Percentiles rank a stretch among this genome's conserved stretches.
phyloP scores from a whole-genome alignment of 1,140 invertebrate genomes.

The Melanaphis sacchari region DNA sequence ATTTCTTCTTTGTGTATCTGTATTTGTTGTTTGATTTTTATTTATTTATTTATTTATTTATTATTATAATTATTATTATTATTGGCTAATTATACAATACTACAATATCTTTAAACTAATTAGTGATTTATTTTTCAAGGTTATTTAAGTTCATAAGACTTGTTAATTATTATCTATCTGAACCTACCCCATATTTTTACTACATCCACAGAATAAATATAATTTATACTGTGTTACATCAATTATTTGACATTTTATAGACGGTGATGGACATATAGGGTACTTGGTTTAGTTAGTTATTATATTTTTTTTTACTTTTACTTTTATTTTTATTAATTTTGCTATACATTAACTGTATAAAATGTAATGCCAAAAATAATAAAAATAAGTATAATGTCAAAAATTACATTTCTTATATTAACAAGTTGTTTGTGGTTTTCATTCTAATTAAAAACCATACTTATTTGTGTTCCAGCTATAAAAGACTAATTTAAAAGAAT shows the following conservation, averaged over 20 bases:
- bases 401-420: not conserved
- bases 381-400: not conserved
- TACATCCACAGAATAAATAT: not conserved
- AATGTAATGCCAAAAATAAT: constrained; percentile 29
- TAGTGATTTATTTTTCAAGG: not conserved
- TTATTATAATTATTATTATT: constrained; percentile 20
- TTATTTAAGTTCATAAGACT: not conserved
- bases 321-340: not conserved
- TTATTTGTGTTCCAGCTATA: not conserved
- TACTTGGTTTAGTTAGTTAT: not conserved
- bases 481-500: not conserved
- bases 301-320: too few relatives aligned
- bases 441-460: not conserved
- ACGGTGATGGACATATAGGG: not conserved
- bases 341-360: not conserved
- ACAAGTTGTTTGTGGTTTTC: not conserved
- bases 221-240: not conserved
- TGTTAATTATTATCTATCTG: not conserved
- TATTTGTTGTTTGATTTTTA: constrained; percentile 39
- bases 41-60: constrained; percentile 19
- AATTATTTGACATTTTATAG: not conserved
- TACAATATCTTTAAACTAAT: not conserved
- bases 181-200: not conserved
- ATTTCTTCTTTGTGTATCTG: not conserved
- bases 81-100: constrained; percentile 4